Base-by-base conservation (phyloP, 2,113 vertebrate species). In the Pachyramphus minor region DNA sequence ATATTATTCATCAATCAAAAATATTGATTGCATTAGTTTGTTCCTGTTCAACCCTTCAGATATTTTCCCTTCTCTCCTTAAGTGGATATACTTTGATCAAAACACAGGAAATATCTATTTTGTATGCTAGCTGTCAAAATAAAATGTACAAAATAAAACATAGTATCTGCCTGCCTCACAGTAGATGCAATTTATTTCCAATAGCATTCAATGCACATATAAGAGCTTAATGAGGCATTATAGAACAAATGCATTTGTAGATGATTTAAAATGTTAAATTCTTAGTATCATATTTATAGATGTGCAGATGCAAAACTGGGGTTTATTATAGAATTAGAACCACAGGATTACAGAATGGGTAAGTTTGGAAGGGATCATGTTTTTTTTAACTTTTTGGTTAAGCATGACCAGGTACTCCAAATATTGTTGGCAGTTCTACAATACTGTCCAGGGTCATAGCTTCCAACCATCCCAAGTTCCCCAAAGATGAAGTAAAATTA, bases 1-100 rank as follows among this genome's bases (percentile, higher is more conserved):
- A 76, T 79, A 78, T 45, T 63, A 86, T 78, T 84, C 47, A 91
- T 94, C 78, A 73, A 88, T 95, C 86, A 96, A 81, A 96, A 91
- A 94, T 90, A 83, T 74, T 95, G 87, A 94, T 93, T 96, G 30
- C 67, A 49, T 89, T 93, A 78, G 10, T 78, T 94, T 16, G 31
- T 77, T 93, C 49, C 49, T 76, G 35, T 67, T 92, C 17, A 21
- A 22, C 33, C 78, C 52, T 81, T 64, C 62, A 83, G 53, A 77
- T 93, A 52, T 77, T 79, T 86, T 90, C 31, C 45, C 59, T 90
- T 24, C 45, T 84, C 39, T 96, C 77, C 21, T 66, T 95, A 84
- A 84, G 52, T 60, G 68, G 16, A 18, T 44, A 23, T 90, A 58
- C 44, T 94, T 92, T 84, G 77, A 90, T 92, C 77, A 24, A 81